A percentile compares a stretch with the other conserved stretches of the same genome.
Evolutionary conservation across 2,797 vertebrate genomes (phyloP).

Genomic region (Hephaestus fuliginosus): DNA sequence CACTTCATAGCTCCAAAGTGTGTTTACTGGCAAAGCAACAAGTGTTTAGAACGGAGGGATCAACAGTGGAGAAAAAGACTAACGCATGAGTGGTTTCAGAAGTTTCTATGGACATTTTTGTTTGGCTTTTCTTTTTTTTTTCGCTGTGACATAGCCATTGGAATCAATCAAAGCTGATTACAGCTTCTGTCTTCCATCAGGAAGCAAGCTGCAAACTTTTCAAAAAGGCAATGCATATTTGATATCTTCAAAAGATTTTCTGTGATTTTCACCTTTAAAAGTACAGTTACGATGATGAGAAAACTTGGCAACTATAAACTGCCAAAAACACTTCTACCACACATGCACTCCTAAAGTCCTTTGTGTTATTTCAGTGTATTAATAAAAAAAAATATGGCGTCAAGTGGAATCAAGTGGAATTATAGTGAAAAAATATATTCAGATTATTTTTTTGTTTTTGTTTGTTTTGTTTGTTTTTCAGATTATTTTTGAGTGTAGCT

Average conservation of each 20-base stretch:
- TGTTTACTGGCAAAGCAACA: conserved; percentile 20
- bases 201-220: conserved; percentile 17
- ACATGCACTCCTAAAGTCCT: background rate
- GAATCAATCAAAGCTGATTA: conserved; percentile 43
- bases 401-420: background rate
- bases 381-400: background rate
- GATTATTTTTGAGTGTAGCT: conserved; percentile 9
- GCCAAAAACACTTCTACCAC: background rate
- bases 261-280: background rate
- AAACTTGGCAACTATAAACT: background rate
- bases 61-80: conserved; percentile 1
- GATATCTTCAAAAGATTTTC: conserved; percentile 18
- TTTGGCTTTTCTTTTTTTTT: background rate
- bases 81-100: conserved; percentile 15
- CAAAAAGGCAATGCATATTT: conserved; percentile 10
- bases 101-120: conserved; percentile 26
- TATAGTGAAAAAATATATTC: background rate
- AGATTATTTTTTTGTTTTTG: conserved; percentile 30
- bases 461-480: no score
- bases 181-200: background rate
- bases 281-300: conserved; percentile 5
- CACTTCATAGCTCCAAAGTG: background rate
- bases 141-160: background rate
- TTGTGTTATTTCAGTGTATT: background rate
- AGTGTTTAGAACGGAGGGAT: conserved; percentile 21